Evolutionary conservation across 2,113 vertebrate species (phyloP), one percentile per base, ranked within the genome.

Genomic region (Strix uralensis): DNA sequence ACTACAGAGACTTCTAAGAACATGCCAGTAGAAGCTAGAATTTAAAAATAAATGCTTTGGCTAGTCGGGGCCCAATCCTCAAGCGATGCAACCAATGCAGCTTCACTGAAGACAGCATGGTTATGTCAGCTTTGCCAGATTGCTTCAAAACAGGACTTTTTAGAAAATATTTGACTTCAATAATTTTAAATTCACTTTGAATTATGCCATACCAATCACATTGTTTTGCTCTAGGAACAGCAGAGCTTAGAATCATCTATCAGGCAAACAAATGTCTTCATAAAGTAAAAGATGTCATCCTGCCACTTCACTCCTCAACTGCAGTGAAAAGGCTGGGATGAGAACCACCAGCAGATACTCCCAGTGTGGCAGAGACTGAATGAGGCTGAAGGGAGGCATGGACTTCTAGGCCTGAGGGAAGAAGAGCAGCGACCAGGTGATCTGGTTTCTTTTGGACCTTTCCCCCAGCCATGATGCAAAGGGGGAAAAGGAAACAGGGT

Each of bases 31-130:
- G 92, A 88, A 86, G 20, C 58, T 85, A 47, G 58, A 91, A 82
- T 82, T 95, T 87, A 91, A 97, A 97, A 97, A 95, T 80, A 96
- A 94, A 94, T 94, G 82, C 67, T 88, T 57, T 96, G 83, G 75
- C 86, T 91, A 93, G n/a, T 71, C 51, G 63, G 63, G 42, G 63
- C 26, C 42, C 36, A 70, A 46, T 61, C 81, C 83, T 91, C 84
- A 79, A 84, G 47, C 46, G 75, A 88, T 21, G 19, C 44, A 92
- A 77, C 17, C 61, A 55, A 34, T 23, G 22, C 27, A 88, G 21
- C 49, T 86, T 61, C 71, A 55, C 61, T 84, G 61, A 65, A 87
- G 66, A 42, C 70, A 75, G 65, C 19, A 40, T 7, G 49, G 26
- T 46, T 86, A 80, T 38, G 52, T 62, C 86, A 91, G 73, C 88